Evolutionary conservation across 2,113 vertebrate species (phyloP).

Genomic region (Anthoscopus minutus): DNA sequence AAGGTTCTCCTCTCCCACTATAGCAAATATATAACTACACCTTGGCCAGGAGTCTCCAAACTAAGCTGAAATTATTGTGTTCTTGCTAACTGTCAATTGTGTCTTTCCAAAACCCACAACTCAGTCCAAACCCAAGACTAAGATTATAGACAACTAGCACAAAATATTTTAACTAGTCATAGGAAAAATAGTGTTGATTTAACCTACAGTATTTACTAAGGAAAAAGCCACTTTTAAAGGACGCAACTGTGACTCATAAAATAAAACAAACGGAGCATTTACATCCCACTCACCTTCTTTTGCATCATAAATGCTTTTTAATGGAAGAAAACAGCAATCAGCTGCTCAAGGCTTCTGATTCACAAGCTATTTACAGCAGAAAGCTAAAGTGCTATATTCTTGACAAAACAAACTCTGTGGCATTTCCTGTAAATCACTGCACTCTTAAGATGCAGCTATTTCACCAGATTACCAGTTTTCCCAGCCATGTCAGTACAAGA

Average conservation of each 20-base stretch:
- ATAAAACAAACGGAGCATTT: neutral
- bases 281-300: neutral
- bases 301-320: neutral
- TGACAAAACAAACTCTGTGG: neutral
- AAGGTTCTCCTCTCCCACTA: neutral
- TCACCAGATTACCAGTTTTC: neutral
- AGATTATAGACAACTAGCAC: neutral
- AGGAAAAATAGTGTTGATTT: neutral
- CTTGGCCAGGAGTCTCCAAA: neutral
- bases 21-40: neutral
- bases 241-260: neutral
- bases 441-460: neutral
- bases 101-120: neutral
- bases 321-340: neutral
- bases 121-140: neutral
- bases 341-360: conserved; percentile 21
- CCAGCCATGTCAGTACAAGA: accelerated
- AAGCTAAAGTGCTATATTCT: neutral
- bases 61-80: neutral
- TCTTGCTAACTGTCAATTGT: neutral
- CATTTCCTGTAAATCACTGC: neutral
- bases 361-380: neutral
- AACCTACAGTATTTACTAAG: neutral
- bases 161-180: neutral
- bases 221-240: neutral